Evolutionary conservation across 1,140 invertebrate genomes (phyloP).

Genomic region (Lamellibrachia luymesi): DNA sequence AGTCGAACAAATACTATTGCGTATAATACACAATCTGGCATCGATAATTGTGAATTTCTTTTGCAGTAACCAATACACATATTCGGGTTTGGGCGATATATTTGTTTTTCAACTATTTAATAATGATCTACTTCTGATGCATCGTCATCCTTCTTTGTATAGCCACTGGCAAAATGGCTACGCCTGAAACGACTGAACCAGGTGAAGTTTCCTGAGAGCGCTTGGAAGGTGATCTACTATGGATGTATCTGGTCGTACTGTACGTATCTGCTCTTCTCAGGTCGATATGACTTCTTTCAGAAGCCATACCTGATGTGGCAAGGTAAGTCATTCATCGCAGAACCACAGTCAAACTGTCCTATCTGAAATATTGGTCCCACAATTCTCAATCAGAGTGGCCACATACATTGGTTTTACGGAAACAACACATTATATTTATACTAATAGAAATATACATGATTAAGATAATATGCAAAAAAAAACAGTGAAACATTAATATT

Average conservation of each 20-base stretch:
- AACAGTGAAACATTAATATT: too few species aligned
- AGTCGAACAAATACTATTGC: too few species aligned
- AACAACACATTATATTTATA: too few species aligned
- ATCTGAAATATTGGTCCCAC: not conserved
- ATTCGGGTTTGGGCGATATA: not conserved
- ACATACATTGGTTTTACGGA: too few species aligned
- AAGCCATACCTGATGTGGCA: constrained; percentile 19
- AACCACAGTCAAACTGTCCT: not conserved
- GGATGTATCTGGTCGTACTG: not conserved
- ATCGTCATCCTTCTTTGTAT: not conserved
- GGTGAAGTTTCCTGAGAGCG: constrained; percentile 17
- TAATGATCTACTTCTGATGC: too few species aligned
- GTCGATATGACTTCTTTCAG: constrained; percentile 17
- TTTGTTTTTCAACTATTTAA: not conserved
- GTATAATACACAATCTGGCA: too few species aligned
- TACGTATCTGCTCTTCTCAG: constrained; percentile 16
- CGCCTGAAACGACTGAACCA: constrained; percentile 2
- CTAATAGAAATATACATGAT: too few species aligned
- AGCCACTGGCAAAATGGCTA: constrained; percentile 19
- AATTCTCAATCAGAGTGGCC: not conserved
- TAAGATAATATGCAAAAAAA: too few species aligned
- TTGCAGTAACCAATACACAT: not conserved
- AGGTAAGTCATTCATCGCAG: constrained; percentile 7
- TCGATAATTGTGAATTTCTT: too few species aligned
- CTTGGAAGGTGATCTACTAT: constrained; percentile 18